A percentile compares a stretch with the other conserved stretches of the same genome.
Conservation (phyloP, 1,140 invertebrate species). For the Venturia canescens region DNA sequence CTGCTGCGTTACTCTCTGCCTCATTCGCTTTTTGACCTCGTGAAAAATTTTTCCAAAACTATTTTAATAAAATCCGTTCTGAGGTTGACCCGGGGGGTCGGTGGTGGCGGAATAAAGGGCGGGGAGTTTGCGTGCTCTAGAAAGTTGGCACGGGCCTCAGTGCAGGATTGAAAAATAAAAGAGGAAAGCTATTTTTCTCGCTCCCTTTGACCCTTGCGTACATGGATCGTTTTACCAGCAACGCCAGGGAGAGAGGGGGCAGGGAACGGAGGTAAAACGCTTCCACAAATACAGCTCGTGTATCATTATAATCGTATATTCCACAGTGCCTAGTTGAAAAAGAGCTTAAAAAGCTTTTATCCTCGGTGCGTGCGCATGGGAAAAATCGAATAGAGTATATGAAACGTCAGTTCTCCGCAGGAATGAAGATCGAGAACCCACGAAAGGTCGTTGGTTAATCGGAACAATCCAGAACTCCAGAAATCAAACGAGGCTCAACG, state of each 20-base stretch:
- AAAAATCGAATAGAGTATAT: no score
- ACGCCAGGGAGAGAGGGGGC: not conserved
- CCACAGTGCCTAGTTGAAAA: not conserved
- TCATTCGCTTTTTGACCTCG: not conserved
- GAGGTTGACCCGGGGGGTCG: conserved; percentile 9
- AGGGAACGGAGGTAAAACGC: not conserved
- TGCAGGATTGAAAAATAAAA: not conserved
- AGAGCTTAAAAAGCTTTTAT: not conserved
- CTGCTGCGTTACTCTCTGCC: not conserved
- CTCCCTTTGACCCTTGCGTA: not conserved
- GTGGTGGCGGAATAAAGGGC: not conserved
- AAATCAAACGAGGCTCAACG: no score
- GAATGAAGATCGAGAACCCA: no score
- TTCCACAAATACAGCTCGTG: not conserved
- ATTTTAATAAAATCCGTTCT: conserved; percentile 39
- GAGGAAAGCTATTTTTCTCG: not conserved
- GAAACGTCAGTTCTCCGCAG: not conserved
- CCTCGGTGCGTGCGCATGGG: no score
- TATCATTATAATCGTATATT: not conserved
- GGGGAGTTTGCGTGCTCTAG: not conserved
- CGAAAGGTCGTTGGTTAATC: not conserved
- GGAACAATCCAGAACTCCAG: no score
- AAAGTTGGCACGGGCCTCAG: not conserved
- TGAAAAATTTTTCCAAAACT: conserved; percentile 30
- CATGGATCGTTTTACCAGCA: not conserved